These are phyloP conservation scores for Jaculus jaculus DNA, from an alignment of 2,113 vertebrate genomes.

Conservation along the genomic window DNA sequence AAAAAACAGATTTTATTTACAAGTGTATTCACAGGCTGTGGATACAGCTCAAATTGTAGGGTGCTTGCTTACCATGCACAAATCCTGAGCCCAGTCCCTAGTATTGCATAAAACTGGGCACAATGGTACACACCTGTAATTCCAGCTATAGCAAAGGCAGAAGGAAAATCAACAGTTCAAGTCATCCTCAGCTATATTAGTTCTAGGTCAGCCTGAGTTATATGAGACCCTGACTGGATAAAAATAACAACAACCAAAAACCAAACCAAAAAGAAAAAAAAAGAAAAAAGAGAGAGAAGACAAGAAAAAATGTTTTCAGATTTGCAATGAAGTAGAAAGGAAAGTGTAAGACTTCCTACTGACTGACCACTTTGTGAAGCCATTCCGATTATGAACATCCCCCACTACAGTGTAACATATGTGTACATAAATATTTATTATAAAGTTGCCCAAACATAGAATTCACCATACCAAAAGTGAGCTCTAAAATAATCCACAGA, in stretches of 20 bases:
- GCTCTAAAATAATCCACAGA: not conserved
- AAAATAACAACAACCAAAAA: too few relatives aligned
- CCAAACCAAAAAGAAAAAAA: too few relatives aligned
- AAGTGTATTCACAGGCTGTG: not conserved
- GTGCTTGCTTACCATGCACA: not conserved
- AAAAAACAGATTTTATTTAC: not conserved
- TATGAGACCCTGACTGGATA: not conserved
- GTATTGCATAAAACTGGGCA: not conserved
- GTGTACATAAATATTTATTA: not conserved
- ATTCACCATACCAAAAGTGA: not conserved
- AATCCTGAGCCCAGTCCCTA: not conserved
- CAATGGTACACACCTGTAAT: not conserved
- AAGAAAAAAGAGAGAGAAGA: too few relatives aligned
- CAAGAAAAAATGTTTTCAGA: not conserved
- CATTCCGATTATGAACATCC: not conserved
- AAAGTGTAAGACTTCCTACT: not conserved
- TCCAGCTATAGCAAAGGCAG: not conserved
- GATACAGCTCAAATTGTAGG: too few relatives aligned
- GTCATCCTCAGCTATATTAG: not conserved
- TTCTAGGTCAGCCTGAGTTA: not conserved
- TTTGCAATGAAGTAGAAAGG: not conserved
- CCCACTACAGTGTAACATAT: not conserved
- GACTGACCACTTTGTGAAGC: not conserved
- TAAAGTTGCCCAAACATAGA: not conserved
- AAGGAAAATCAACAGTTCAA: not conserved